phyloP scores from a whole-genome alignment of 37 sponge, comb jelly and placozoan genomes.

The Cladorhizidae sp. region DNA sequence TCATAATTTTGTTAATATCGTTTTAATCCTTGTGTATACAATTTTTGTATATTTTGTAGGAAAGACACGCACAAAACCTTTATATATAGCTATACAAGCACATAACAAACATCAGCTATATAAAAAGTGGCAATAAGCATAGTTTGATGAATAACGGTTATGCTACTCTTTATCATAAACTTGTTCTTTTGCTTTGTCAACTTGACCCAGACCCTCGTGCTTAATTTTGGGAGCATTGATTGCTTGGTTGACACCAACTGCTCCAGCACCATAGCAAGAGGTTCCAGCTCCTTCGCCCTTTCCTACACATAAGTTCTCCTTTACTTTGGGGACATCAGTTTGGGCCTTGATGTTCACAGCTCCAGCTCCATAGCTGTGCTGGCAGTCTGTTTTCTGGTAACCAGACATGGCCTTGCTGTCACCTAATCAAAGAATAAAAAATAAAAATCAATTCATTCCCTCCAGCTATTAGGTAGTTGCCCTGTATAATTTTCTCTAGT shows the following conservation, averaged over 20 bases:
- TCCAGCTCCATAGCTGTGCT: constrained; percentile 83
- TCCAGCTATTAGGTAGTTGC: not conserved
- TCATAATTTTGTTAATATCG: too few relatives aligned
- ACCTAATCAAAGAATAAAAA: constrained; percentile 1
- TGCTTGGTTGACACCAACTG: constrained; percentile 67
- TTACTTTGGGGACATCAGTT: constrained; percentile 70
- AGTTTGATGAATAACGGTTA: not conserved
- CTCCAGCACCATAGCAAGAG: constrained; percentile 72
- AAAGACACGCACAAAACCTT: too few relatives aligned
- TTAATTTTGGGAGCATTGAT: constrained; percentile 81
- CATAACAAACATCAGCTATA: constrained; percentile 6
- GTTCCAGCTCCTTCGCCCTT: constrained; percentile 69
- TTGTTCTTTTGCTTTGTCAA: constrained; percentile 77
- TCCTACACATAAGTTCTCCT: constrained; percentile 59
- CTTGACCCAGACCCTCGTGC: constrained; percentile 76
- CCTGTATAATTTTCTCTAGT: too few relatives aligned
- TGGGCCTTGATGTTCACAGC: constrained; percentile 69
- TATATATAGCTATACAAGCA: too few relatives aligned
- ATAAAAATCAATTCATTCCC: not conserved
- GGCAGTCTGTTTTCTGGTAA: constrained; percentile 56
- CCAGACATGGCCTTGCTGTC: constrained; percentile 56
- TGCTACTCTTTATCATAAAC: constrained; percentile 8
- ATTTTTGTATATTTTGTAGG: too few relatives aligned
- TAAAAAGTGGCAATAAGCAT: not conserved
- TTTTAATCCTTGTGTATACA: too few relatives aligned